These are phyloP conservation scores for Colletes latitarsis DNA, from an alignment of 1,140 invertebrate species.

Conservation along the genomic window DNA sequence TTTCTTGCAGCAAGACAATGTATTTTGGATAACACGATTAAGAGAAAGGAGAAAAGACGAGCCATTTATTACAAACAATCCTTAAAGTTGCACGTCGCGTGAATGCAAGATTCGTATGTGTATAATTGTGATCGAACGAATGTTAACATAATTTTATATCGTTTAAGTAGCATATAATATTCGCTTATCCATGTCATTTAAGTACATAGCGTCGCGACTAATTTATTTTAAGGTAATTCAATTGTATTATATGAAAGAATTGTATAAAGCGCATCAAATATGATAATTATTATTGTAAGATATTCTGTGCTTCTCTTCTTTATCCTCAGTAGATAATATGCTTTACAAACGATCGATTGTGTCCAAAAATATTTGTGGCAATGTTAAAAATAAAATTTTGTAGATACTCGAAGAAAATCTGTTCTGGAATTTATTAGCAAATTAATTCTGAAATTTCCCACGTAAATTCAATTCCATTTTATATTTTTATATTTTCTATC, in stretches of 20 bases:
- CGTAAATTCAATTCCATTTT: no score
- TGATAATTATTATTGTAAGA: no score
- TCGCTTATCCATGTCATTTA: not conserved
- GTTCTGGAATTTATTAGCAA: no score
- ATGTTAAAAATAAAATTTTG: no score
- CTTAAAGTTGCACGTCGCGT: not conserved
- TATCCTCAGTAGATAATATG: no score
- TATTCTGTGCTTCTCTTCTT: no score
- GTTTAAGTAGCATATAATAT: not conserved
- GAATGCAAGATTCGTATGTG: not conserved
- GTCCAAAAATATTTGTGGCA: no score
- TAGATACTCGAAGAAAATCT: no score
- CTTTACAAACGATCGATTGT: not conserved
- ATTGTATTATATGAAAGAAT: not conserved
- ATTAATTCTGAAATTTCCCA: no score
- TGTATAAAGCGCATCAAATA: not conserved
- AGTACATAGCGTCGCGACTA: not conserved
- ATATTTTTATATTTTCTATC: no score
- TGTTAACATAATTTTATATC: constrained; percentile 1
- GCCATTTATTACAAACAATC: not conserved
- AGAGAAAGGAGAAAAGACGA: constrained; percentile 37
- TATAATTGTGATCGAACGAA: not conserved
- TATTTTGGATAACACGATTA: constrained; percentile 83
- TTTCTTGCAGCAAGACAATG: constrained; percentile 79
- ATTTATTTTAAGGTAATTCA: not conserved